Evolutionary conservation across 2,113 vertebrate species (phyloP).

Genomic region (Oplegnathus fasciatus): DNA sequence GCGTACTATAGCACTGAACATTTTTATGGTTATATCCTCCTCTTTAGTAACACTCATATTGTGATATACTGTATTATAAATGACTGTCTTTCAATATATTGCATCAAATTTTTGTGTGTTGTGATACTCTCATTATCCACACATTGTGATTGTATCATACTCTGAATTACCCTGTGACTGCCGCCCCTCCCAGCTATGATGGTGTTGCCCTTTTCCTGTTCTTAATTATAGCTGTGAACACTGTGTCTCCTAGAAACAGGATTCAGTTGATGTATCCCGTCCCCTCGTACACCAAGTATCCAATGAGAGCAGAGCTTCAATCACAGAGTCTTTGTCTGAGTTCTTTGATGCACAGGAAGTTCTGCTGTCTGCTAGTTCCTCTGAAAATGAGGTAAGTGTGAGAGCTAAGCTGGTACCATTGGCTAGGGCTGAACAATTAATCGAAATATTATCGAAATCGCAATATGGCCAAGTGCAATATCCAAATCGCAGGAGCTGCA

Average conservation of each 20-base stretch:
- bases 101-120: background rate
- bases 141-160: background rate
- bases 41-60: background rate
- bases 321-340: slow-evolving; percentile 95
- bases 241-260: slow-evolving; percentile 85
- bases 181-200: background rate
- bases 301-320: slow-evolving; percentile 94
- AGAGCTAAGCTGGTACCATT: background rate
- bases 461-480: too few relatives aligned
- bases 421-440: too few relatives aligned
- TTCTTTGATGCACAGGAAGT: slow-evolving; percentile 99
- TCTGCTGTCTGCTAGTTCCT: slow-evolving; percentile 95
- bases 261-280: slow-evolving; percentile 85
- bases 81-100: slow-evolving; percentile 50
- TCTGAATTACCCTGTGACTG: background rate
- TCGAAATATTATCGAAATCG: too few relatives aligned
- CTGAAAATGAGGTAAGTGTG: slow-evolving; percentile 94
- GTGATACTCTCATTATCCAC: background rate
- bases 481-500: too few relatives aligned
- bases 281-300: slow-evolving; percentile 93
- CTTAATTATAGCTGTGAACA: slow-evolving; percentile 41
- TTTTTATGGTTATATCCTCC: background rate
- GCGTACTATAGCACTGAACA: background rate
- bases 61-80: background rate
- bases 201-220: slow-evolving; percentile 16